Evolutionary conservation across 2,113 vertebrate species (phyloP), one percentile per base, ranked within the genome.

Genomic region (Podilymbus podiceps): DNA sequence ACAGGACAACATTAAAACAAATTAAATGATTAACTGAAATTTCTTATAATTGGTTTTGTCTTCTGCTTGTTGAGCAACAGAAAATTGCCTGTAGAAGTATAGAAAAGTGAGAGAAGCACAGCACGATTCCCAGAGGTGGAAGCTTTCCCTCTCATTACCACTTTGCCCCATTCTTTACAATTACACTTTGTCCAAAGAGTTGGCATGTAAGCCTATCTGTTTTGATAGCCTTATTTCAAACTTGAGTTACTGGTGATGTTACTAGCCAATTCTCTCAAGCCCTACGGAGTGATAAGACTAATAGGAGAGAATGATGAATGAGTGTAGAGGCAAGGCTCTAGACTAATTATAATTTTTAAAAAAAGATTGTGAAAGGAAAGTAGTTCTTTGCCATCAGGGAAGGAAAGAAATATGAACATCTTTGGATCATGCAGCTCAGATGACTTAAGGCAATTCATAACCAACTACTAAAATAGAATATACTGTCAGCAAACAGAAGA

Each of bases 361-460:
- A 93, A 93, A 60, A 92, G 49, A 7, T 42, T 53, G 27, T 82
- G 44, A 56, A 95, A 74, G 24, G 38, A 95, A 97, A 94, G 49
- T 69, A 47, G 72, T 95, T 47, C 68, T 94, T 97, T 89, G 69
- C 93, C 74, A 93, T 74, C 47, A 90, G 28, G 58, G 79, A 97
- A 92, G 35, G 83, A 85, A 97, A 74, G 55, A 94, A 85, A 96
- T 94, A 95, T 92, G 80, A 97, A 80, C 33, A 60, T 80, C 66
- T 97, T 95, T 88, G 66, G 67, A 95, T 96, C 78, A 89, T 72
- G 69, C 59, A 94, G 81, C 84, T 97, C 74, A 80, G 52, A 97
- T 90, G 81, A 95, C 89, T 92, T 95, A 80, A 92, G 92, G 92
- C 95, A 97, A 97, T 96, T 98, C 89, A 97, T 91, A 96, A 95